Evolutionary conservation across 2,888 invertebrate genomes (phyloP), one percentile per base, ranked within the genome.

Genomic region (Ichneumoninae sp.): DNA sequence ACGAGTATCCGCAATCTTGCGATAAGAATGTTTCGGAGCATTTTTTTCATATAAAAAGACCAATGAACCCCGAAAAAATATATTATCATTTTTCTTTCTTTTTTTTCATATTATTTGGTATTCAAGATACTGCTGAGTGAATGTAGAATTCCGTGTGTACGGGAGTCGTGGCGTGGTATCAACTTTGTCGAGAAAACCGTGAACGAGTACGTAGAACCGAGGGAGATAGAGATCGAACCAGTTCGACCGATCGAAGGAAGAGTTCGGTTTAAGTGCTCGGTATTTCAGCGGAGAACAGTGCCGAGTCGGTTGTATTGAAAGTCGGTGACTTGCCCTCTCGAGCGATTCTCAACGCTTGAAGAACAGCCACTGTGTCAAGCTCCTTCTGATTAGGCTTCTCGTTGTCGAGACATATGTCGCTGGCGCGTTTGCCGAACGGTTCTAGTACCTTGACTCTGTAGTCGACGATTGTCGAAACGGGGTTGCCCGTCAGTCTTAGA

Each of bases 401-500:
- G 91, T 97, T 98, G 92, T 99, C 99, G 83, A 99, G 94, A 91
- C 96, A 96, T 52, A 99, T 96, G 92, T 98, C 97, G 16, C 95
- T 94, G 89, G 98, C 97, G 86, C 98, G 95, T 66, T 96, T 96
- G 70, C 97, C 97, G 92, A 99, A 98, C 89, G 97, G 96, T 89
- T 98, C 97, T 87, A 99, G 94, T 2, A 98, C 97, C 91, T 98
- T 97, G 0, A 98, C 97, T 89, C 99, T 95, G 92, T 98, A 99
- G 94, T 99, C 99, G 91, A 97, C 96, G 76, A 96, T 95, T 0
- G 97, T 96, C 0, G 98, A 97, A 0, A 99, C 97, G 19, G 97
- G 97, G 94, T 99, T 99, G 0, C 98, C 98, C 0, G 97, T 97
- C 66, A 99, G 94, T 91, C 96, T 95, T n/a, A 99, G 94, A 93